Conservation (phyloP, 35 echinoderm and acorn worm genomes). For the Ptychodera flava region DNA sequence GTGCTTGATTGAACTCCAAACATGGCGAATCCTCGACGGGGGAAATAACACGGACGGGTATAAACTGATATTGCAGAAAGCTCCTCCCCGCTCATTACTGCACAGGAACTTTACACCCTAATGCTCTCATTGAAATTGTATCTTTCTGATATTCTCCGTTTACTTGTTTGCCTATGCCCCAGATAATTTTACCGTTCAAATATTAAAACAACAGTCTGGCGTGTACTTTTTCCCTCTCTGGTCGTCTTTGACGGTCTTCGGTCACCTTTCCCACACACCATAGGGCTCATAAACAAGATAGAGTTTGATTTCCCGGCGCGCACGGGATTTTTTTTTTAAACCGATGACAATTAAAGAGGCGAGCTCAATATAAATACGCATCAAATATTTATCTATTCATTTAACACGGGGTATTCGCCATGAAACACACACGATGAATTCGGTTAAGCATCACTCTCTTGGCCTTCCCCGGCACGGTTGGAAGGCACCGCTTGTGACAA, state of each 20-base stretch:
- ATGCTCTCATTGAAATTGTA: not conserved
- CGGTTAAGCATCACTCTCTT: too few species aligned
- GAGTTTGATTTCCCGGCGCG: too few species aligned
- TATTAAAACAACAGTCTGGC: not conserved
- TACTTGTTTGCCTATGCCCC: not conserved
- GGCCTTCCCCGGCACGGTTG: too few species aligned
- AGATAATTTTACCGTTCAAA: conserved; percentile 2
- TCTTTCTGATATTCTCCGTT: not conserved
- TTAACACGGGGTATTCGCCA: not conserved
- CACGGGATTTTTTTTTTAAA: too few species aligned
- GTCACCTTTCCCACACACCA: not conserved
- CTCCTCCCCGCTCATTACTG: not conserved
- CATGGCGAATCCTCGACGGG: not conserved
- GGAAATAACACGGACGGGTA: not conserved
- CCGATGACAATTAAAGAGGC: too few species aligned
- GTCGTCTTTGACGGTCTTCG: too few species aligned
- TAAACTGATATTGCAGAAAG: not conserved
- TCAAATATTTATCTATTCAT: not conserved
- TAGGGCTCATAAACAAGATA: too few species aligned
- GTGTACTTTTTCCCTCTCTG: not conserved
- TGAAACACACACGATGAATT: too few species aligned
- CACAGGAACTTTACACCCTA: not conserved
- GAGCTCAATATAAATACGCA: too few species aligned
- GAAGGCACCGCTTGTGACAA: too few species aligned
- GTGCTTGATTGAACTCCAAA: not conserved